phyloP scores from a whole-genome alignment of 2,113 vertebrate species.

The Cyprichromis sp. region DNA sequence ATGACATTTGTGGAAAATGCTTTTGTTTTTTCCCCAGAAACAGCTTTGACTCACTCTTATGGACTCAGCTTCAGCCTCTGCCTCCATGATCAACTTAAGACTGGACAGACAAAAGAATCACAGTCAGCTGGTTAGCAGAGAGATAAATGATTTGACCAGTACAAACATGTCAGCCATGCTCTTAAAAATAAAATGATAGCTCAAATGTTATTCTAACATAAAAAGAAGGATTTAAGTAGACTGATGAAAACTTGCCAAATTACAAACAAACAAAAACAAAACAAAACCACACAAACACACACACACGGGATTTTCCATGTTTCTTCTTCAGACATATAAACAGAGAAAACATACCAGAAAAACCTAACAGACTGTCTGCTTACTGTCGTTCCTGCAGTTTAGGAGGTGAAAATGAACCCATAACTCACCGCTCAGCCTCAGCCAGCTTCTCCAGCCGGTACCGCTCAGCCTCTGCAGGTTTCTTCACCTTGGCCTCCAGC shows the following conservation, averaged over 20 bases:
- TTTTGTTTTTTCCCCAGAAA: background rate
- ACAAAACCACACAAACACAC: accelerated
- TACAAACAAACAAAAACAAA: accelerated
- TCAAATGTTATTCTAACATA: background rate
- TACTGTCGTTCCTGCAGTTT: background rate
- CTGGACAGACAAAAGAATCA: constrained; percentile 43
- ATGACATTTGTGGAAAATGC: background rate
- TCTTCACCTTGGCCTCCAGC: constrained; percentile 83
- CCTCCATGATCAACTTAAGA: constrained; percentile 83
- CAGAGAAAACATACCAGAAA: accelerated
- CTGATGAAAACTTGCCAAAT: background rate
- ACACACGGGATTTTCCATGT: background rate
- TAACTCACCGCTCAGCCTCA: constrained; percentile 76
- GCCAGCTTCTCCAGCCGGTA: constrained; percentile 82
- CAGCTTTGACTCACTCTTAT: constrained; percentile 72
- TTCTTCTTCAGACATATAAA: background rate
- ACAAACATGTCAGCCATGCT: background rate
- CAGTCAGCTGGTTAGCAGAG: background rate
- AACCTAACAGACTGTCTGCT: accelerated
- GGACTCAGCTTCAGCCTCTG: constrained; percentile 82
- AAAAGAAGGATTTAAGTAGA: accelerated
- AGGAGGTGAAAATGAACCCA: background rate
- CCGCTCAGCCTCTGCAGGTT: constrained; percentile 81
- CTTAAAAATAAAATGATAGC: background rate
- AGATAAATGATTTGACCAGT: accelerated